phyloP scores from a whole-genome alignment of 92 coral and sea anemone genomes.

The Siderastrea radians region DNA sequence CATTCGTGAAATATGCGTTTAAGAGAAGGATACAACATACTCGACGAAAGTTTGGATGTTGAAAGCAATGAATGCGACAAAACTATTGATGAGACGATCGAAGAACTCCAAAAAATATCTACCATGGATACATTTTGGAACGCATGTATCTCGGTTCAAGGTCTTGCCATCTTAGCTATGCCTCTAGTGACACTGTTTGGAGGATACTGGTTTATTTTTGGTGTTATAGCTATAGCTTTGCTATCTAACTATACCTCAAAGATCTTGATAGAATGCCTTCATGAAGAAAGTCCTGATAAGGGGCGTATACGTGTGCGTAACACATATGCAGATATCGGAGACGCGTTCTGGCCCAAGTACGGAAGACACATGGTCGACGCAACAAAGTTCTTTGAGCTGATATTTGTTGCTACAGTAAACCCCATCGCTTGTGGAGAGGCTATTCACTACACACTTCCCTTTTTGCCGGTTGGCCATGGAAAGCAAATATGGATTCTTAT shows the following conservation, averaged over 20 bases:
- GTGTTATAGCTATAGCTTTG: slow-evolving; percentile 62
- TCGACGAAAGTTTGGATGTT: slow-evolving; percentile 7
- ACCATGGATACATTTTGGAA: slow-evolving; percentile 85
- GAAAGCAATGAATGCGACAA: slow-evolving; percentile 16
- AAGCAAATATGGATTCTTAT: slow-evolving; percentile 79
- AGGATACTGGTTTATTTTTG: slow-evolving; percentile 75
- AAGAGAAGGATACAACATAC: slow-evolving; percentile 21
- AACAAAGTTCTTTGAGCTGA: slow-evolving; percentile 73
- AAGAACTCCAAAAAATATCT: slow-evolving; percentile 73
- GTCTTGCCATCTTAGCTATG: slow-evolving; percentile 72
- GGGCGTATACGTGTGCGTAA: slow-evolving; percentile 60
- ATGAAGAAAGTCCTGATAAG: slow-evolving; percentile 59
- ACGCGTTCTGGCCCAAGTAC: slow-evolving; percentile 79
- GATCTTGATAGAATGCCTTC: slow-evolving; percentile 70
- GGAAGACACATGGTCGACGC: slow-evolving; percentile 76
- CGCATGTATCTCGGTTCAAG: slow-evolving; percentile 85
- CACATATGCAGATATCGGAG: slow-evolving; percentile 82
- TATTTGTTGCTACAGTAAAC: slow-evolving; percentile 71
- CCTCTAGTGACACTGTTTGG: slow-evolving; percentile 76
- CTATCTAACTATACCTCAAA: slow-evolving; percentile 72
- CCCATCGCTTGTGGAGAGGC: slow-evolving; percentile 86
- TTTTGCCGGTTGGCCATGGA: slow-evolving; percentile 65
- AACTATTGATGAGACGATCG: slow-evolving; percentile 22
- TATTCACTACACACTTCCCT: slow-evolving; percentile 51
- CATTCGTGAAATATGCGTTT: slow-evolving; percentile 21